A percentile compares a stretch with the other conserved stretches of the same genome.
These are phyloP conservation scores for Marmota flaviventris DNA, from an alignment of 2,113 vertebrate species.

Conservation along the genomic window DNA sequence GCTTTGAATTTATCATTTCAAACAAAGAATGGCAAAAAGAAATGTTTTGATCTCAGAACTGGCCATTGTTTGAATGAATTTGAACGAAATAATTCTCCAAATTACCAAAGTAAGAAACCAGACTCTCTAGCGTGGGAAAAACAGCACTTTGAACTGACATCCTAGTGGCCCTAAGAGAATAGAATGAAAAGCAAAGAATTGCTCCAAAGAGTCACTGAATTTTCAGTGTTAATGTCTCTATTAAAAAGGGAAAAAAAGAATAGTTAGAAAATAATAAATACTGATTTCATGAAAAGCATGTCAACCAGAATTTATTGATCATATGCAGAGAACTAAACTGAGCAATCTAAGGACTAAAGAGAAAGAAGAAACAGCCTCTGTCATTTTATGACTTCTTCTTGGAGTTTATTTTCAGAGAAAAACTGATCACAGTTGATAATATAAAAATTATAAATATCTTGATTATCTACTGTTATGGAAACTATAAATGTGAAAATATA, in stretches of 20 bases:
- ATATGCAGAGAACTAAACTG: neutral
- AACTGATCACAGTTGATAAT: neutral
- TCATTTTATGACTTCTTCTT: neutral
- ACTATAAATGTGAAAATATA: neutral
- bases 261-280: conserved; percentile 6
- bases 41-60: conserved; percentile 31
- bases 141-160: conserved; percentile 7
- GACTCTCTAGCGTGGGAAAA: neutral
- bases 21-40: conserved; percentile 40
- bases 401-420: conserved; percentile 33
- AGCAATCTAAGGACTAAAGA: neutral
- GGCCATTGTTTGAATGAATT: conserved; percentile 35
- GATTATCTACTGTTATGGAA: neutral
- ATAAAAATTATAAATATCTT: conserved; percentile 33
- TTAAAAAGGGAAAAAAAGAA: neutral
- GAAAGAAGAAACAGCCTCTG: neutral
- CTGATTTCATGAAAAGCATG: conserved; percentile 33
- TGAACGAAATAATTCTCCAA: conserved; percentile 53
- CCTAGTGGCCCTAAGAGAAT: neutral
- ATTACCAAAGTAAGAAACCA: conserved; percentile 52
- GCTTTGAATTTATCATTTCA: conserved; percentile 63
- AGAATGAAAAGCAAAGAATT: conserved; percentile 68
- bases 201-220: conserved; percentile 32
- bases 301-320: conserved; percentile 37
- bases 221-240: conserved; percentile 47